phyloP scores from a whole-genome alignment of 2,113 vertebrate genomes.

The Condylura cristata region DNA sequence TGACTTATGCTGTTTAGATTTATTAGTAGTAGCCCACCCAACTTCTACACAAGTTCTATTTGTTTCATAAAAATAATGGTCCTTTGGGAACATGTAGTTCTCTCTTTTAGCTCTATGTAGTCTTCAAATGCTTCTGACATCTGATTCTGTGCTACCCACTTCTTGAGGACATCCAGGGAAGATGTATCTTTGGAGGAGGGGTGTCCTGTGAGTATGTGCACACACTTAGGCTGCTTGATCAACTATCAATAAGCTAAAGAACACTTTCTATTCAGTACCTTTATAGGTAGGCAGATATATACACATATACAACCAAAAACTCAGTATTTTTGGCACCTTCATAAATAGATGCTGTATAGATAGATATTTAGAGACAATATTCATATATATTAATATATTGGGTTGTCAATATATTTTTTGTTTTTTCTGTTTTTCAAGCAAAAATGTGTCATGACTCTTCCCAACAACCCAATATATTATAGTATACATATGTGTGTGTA shows the following conservation, averaged over 20 bases:
- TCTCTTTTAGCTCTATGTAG: not conserved
- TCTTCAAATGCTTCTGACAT: conserved; percentile 23
- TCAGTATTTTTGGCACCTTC: not conserved
- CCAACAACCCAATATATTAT: not conserved
- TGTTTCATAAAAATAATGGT: not conserved
- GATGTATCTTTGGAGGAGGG: not conserved
- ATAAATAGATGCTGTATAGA: not conserved
- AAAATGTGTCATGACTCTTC: not conserved
- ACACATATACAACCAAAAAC: not conserved
- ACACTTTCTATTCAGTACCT: not conserved
- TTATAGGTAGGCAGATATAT: not conserved
- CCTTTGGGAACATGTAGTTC: not conserved
- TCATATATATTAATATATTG: not conserved
- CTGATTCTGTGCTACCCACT: conserved; percentile 8
- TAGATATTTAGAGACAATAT: not conserved
- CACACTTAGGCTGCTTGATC: not conserved
- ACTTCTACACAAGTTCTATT: not conserved
- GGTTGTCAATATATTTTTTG: too few relatives aligned
- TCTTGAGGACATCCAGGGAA: not conserved
- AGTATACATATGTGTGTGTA: not conserved
- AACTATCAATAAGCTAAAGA: conserved; percentile 8
- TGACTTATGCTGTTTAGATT: not conserved
- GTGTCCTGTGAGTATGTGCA: not conserved
- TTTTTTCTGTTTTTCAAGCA: not conserved
- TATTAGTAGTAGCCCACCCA: not conserved